These are phyloP conservation scores for Halcyon leucocephala DNA, from an alignment of 2,797 vertebrate genomes.

Conservation along the genomic window DNA sequence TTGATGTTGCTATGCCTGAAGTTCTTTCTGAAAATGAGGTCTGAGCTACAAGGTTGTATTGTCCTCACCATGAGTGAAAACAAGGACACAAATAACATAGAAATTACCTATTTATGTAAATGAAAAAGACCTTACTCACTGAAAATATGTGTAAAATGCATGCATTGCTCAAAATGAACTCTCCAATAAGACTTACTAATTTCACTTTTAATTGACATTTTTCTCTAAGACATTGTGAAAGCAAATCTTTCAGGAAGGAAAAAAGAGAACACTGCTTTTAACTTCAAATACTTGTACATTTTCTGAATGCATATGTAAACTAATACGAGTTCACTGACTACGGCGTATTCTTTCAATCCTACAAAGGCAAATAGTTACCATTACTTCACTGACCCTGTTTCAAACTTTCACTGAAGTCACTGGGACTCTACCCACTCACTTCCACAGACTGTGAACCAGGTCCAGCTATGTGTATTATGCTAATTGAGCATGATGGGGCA, in stretches of 20 bases:
- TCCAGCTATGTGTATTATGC: background rate
- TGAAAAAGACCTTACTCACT: background rate
- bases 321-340: background rate
- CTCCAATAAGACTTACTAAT: background rate
- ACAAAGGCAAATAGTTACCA: background rate
- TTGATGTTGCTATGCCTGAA: conserved; percentile 6
- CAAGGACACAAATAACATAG: conserved; percentile 5
- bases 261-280: background rate
- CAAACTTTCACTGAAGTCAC: background rate
- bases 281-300: background rate
- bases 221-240: background rate
- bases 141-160: background rate
- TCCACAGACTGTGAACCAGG: background rate
- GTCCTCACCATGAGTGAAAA: background rate
- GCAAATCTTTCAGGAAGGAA: background rate
- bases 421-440: background rate
- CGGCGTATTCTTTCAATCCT: background rate
- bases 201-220: background rate
- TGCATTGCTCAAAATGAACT: background rate
- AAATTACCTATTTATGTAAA: background rate
- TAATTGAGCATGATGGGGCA: background rate
- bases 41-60: background rate
- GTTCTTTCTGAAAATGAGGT: conserved; percentile 12
- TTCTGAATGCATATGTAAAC: background rate
- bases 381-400: background rate